These are phyloP conservation scores for Danio choprae DNA, from an alignment of 2,797 vertebrate species.

Conservation along the genomic window DNA sequence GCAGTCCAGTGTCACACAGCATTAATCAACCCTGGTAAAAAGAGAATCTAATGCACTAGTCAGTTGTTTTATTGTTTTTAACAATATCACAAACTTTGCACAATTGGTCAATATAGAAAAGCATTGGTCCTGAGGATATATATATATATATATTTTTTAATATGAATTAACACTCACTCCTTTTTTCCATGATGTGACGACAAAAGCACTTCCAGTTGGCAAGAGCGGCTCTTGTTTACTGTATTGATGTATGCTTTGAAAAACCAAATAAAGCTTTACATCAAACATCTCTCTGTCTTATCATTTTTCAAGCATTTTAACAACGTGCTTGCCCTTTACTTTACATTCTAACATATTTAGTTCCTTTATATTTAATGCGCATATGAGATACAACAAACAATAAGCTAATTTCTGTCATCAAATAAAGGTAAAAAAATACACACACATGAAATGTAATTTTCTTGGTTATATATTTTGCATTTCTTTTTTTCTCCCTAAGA, in stretches of 20 bases:
- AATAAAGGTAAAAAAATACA: too few relatives aligned
- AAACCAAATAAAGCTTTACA: not conserved
- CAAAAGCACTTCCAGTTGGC: constrained; percentile 1
- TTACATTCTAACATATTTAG: not conserved
- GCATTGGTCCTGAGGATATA: not conserved
- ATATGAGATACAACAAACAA: not conserved
- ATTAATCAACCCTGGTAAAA: too few relatives aligned
- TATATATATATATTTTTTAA: not conserved
- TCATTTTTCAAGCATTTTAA: not conserved
- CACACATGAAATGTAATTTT: too few relatives aligned
- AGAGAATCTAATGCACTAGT: not conserved
- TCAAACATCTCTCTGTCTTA: constrained; percentile 1
- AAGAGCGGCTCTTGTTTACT: not conserved
- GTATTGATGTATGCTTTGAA: not conserved
- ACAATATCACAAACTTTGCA: not conserved
- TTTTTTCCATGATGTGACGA: constrained; percentile 4
- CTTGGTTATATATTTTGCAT: too few relatives aligned
- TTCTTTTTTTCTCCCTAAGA: too few relatives aligned
- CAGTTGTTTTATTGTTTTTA: not conserved
- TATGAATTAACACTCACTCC: not conserved
- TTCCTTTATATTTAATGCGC: not conserved
- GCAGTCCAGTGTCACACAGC: too few relatives aligned
- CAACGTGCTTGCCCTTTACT: not conserved
- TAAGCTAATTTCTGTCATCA: too few relatives aligned
- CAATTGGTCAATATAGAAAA: not conserved